These are phyloP conservation scores for Osmerus eperlanus DNA, from an alignment of 2,113 vertebrate species.

Conservation along the genomic window DNA sequence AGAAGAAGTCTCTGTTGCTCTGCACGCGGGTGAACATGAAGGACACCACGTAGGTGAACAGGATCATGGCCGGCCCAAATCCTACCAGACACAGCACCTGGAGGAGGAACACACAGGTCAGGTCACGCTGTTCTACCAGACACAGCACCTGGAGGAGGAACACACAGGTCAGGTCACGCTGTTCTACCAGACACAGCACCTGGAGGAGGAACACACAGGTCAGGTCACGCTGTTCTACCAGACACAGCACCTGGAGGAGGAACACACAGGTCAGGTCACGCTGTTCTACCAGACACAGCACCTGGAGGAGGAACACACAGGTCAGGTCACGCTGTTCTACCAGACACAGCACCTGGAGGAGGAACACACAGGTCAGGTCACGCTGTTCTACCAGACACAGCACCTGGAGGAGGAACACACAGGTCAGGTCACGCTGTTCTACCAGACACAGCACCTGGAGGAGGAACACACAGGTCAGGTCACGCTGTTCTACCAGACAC, in stretches of 20 bases:
- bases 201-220: constrained; percentile 46
- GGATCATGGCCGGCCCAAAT: constrained; percentile 85
- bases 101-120: constrained; percentile 3
- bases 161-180: neutral
- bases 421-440: constrained; percentile 28
- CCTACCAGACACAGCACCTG: constrained; percentile 87
- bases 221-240: constrained; percentile 55
- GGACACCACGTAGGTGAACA: constrained; percentile 90
- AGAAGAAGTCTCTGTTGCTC: constrained; percentile 93
- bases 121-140: constrained; percentile 58
- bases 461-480: neutral
- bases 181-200: constrained; percentile 82
- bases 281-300: constrained; percentile 79
- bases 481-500: constrained; percentile 71
- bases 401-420: constrained; percentile 65
- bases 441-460: constrained; percentile 84
- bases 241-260: constrained; percentile 80
- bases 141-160: constrained; percentile 79
- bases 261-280: neutral
- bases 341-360: constrained; percentile 81
- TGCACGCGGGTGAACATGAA: constrained; percentile 87
- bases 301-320: constrained; percentile 60
- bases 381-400: constrained; percentile 76
- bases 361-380: neutral
- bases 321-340: constrained; percentile 48